phyloP scores from a whole-genome alignment of 2,888 invertebrate species.

The Hypolimnas misippus region DNA sequence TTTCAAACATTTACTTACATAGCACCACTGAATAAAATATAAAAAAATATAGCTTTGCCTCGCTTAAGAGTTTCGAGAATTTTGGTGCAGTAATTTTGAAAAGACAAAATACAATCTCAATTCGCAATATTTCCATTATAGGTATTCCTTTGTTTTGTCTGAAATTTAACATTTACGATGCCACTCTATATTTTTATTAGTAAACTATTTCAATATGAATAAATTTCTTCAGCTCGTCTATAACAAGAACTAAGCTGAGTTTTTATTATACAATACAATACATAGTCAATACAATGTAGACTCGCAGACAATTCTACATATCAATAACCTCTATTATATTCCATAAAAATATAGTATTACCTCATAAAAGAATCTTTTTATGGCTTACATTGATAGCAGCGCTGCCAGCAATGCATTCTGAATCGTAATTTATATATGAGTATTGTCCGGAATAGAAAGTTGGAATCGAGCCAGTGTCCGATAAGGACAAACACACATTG shows the following conservation, averaged over 20 bases:
- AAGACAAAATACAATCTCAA: too few relatives aligned
- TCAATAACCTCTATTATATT: slow-evolving; percentile 8
- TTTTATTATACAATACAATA: background rate
- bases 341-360: slow-evolving; percentile 21
- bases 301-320: slow-evolving; percentile 3
- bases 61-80: too few relatives aligned
- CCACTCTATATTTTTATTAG: background rate
- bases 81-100: too few relatives aligned
- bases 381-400: slow-evolving; percentile 46
- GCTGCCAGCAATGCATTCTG: slow-evolving; percentile 54
- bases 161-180: too few relatives aligned
- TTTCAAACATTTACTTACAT: too few relatives aligned
- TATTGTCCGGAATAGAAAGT: slow-evolving; percentile 52
- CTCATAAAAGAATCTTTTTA: slow-evolving; percentile 32
- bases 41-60: too few relatives aligned
- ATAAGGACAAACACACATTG: slow-evolving; percentile 30
- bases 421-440: slow-evolving; percentile 64
- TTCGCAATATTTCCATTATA: too few relatives aligned
- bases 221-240: too few relatives aligned
- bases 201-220: background rate
- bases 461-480: slow-evolving; percentile 54
- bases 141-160: too few relatives aligned
- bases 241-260: background rate
- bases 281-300: slow-evolving; percentile 3
- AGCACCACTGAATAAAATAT: too few relatives aligned